Evolutionary conservation across 1,140 invertebrate species (phyloP), one percentile per base, ranked within the genome.

Genomic region (Brachionus rotundiformis): DNA sequence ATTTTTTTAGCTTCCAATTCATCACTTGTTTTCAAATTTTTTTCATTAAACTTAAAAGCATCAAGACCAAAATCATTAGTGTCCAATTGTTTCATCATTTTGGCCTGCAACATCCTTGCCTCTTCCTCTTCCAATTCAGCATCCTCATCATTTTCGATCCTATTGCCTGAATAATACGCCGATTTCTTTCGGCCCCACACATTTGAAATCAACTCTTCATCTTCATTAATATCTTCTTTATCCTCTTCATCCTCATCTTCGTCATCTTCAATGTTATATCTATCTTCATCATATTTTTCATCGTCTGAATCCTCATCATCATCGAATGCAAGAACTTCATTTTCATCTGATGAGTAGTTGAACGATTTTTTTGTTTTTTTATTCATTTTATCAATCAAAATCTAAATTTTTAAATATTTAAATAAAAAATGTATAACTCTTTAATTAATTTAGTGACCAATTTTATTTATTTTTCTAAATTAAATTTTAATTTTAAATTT

Each of bases 141-240:
- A 81, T 91, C 89, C 84, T 91, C 90, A 84, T 92, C 90, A 89
- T 95, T 94, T 13, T 94, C 91, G 88, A 93, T 95, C 89, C 95
- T 94, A 0, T 94, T 93, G 54, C 92, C 92, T 87, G 94, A 95
- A 87, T 92, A 96, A 47, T 90, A 89, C 83, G 88, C 90, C 83
- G 92, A 92, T 82, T 92, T 92, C 84, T 91, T 91, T 10, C 94
- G 94, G 94, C 95, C 96, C 19, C 93, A 93, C 88, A 92, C 92
- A 10, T 90, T 90, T 86, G 94, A 90, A 25, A 79, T 33, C 71
- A 76, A 68, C 39, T 84, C 75, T 49, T 82, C 83, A 63, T 83
- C 81, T 25, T 80, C 82, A 19, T 83, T 63, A 27, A 81, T 10
- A 8, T 8, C 16, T 27, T 54, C 44, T 19, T 80, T 41, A 23